Percentiles rank a stretch among this genome's conserved stretches.
phyloP scores from a whole-genome alignment of 2,888 invertebrate species.

The Coremacera marginata region DNA sequence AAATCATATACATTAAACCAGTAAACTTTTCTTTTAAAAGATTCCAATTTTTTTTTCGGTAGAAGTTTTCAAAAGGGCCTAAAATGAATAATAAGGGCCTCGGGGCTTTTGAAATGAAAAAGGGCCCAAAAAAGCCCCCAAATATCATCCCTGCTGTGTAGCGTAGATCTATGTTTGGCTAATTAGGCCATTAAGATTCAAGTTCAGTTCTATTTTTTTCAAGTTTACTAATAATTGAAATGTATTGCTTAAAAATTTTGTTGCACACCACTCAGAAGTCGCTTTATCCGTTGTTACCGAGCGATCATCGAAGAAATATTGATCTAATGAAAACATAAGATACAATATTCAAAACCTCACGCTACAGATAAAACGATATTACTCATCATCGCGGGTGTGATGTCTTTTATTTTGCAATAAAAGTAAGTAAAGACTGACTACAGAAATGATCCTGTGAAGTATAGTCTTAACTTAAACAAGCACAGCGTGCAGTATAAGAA shows the following conservation, averaged over 20 bases:
- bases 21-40: too few species aligned
- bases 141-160: too few species aligned
- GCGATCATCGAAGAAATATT: constrained; percentile 56
- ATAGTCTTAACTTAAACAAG: constrained; percentile 63
- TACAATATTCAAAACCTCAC: constrained; percentile 67
- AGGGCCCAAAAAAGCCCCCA: too few species aligned
- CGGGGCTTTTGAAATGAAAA: too few species aligned
- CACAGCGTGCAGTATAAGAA: not conserved
- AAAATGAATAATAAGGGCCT: too few species aligned
- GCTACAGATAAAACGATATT: constrained; percentile 71
- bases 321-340: constrained; percentile 38
- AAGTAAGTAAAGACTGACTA: constrained; percentile 75
- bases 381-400: constrained; percentile 74
- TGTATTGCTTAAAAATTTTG: constrained; percentile 43
- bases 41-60: too few species aligned
- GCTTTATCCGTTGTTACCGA: constrained; percentile 51
- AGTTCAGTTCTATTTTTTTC: too few species aligned
- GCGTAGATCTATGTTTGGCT: too few species aligned
- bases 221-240: constrained; percentile 32
- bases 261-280: constrained; percentile 52
- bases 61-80: too few species aligned
- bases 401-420: constrained; percentile 70
- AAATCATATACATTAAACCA: too few species aligned
- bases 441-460: constrained; percentile 79
- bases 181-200: too few species aligned